Evolutionary conservation across 2,888 invertebrate genomes (phyloP).

Genomic region (Conomelus anceps): DNA sequence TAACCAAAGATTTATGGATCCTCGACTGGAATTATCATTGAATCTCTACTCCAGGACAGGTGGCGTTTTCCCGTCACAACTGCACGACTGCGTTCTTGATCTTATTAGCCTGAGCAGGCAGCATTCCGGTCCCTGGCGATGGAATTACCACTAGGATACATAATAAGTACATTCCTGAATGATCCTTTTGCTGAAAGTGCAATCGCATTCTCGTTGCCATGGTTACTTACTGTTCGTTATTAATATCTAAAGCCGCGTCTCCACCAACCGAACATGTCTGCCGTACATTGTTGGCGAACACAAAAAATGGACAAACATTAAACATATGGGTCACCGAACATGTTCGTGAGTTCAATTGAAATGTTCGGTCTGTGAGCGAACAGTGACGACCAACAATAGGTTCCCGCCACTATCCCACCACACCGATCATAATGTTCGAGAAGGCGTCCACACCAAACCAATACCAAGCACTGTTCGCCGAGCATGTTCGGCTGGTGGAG

Average conservation of each 20-base stretch:
- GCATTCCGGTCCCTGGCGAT: background rate
- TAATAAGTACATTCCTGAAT: background rate
- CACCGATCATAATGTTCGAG: no score
- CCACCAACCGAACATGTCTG: no score
- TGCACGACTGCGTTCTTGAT: background rate
- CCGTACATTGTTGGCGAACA: no score
- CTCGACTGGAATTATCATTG: background rate
- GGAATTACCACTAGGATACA: background rate
- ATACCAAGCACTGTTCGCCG: no score
- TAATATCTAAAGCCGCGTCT: background rate
- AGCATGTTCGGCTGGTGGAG: no score
- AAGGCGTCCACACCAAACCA: no score
- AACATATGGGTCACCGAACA: no score
- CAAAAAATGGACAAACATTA: no score
- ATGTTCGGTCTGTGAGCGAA: no score
- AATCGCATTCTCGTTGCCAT: background rate
- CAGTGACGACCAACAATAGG: no score
- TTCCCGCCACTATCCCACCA: no score
- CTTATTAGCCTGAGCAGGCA: background rate
- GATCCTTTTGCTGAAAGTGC: background rate
- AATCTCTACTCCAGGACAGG: background rate
- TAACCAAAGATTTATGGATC: background rate
- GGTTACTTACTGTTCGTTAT: background rate
- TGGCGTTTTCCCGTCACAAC: background rate
- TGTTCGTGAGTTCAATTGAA: no score